Evolutionary conservation across 2,888 invertebrate species (phyloP).

Genomic region (Eudemis profundana): DNA sequence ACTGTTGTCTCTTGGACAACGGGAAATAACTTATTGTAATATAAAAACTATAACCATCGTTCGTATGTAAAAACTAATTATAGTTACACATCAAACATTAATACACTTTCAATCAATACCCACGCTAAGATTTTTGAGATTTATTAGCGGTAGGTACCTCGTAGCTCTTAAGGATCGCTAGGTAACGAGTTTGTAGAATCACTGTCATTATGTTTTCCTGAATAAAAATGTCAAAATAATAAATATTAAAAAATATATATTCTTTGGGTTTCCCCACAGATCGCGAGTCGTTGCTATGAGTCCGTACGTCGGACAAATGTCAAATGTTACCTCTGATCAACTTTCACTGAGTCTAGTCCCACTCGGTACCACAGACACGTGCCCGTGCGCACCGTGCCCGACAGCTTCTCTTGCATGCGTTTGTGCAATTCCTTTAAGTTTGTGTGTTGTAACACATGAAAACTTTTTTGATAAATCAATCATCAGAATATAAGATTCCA

Average conservation of each 20-base stretch:
- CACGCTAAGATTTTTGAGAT: neutral
- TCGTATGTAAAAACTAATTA: too few relatives aligned
- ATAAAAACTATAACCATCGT: too few relatives aligned
- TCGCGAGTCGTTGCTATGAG: neutral
- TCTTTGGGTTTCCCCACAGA: too few relatives aligned
- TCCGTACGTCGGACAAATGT: slow-evolving; percentile 62
- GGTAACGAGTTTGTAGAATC: too few relatives aligned
- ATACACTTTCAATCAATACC: neutral
- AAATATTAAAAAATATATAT: too few relatives aligned
- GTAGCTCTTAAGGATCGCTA: too few relatives aligned
- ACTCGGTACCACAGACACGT: slow-evolving; percentile 47
- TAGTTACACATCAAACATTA: neutral
- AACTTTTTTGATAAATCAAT: neutral
- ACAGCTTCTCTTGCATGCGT: slow-evolving; percentile 11
- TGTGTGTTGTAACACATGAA: neutral
- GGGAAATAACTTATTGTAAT: too few relatives aligned
- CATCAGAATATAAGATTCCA: too few relatives aligned
- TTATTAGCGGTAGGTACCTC: too few relatives aligned
- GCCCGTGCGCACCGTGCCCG: slow-evolving; percentile 48
- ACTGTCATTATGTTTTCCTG: too few relatives aligned
- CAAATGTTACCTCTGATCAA: slow-evolving; percentile 62
- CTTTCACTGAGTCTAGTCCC: slow-evolving; percentile 68
- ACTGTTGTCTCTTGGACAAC: too few relatives aligned
- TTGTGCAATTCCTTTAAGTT: slow-evolving; percentile 32
- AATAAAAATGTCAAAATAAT: too few relatives aligned